These are phyloP conservation scores for Lasioglossum figueresi DNA, from an alignment of 2,888 invertebrate species.

Conservation along the genomic window DNA sequence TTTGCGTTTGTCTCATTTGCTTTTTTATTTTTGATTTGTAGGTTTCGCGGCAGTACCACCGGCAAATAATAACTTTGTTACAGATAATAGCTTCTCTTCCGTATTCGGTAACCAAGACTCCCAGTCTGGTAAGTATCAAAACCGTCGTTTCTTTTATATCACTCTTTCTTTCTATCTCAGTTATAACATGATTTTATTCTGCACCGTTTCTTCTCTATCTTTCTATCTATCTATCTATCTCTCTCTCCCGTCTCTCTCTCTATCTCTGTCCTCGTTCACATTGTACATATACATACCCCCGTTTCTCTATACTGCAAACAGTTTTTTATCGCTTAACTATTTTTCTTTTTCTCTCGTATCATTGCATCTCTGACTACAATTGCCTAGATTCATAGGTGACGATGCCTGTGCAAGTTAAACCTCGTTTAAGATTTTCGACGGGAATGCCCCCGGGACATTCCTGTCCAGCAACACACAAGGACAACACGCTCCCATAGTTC, in stretches of 20 bases:
- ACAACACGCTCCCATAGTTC: neutral
- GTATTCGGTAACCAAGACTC: constrained; percentile 90
- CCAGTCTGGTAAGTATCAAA: constrained; percentile 79
- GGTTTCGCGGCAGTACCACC: constrained; percentile 82
- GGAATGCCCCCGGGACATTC: neutral
- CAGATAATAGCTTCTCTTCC: constrained; percentile 94
- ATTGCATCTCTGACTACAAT: constrained; percentile 57
- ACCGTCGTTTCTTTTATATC: neutral
- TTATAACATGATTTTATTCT: constrained; percentile 15
- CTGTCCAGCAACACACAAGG: neutral
- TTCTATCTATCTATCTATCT: neutral
- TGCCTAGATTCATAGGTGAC: constrained; percentile 37
- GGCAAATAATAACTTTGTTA: constrained; percentile 89
- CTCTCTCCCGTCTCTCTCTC: neutral
- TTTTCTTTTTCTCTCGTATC: constrained; percentile 43
- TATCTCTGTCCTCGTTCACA: constrained; percentile 37
- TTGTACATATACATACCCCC: constrained; percentile 47
- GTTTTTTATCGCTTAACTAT: constrained; percentile 41
- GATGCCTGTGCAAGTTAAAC: constrained; percentile 50
- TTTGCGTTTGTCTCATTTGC: constrained; percentile 47
- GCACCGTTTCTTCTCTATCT: constrained; percentile 48
- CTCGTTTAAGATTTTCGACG: neutral
- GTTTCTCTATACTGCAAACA: constrained; percentile 32
- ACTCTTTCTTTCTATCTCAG: neutral
- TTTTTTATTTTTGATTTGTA: constrained; percentile 77